A percentile compares a stretch with the other conserved stretches of the same genome.
Evolutionary conservation across 2,113 vertebrate genomes (phyloP).

Genomic region (Laticauda colubrina): DNA sequence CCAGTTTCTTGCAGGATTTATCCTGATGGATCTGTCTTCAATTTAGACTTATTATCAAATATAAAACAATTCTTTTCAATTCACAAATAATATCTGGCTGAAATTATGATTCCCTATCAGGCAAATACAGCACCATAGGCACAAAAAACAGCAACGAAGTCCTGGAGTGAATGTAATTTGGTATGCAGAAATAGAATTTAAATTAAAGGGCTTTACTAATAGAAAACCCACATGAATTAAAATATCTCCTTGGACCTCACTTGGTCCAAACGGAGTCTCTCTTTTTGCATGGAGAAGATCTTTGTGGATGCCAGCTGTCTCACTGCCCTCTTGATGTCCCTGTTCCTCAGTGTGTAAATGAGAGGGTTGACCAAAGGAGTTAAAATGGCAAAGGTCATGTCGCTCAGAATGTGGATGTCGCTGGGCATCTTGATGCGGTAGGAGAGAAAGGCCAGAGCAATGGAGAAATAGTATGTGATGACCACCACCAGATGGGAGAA

Average conservation of each 20-base stretch:
- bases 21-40: not conserved
- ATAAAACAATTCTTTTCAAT: not conserved
- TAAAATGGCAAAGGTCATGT: constrained; percentile 30
- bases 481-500: constrained; percentile 53
- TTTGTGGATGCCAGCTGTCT: constrained; percentile 5
- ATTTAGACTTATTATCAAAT: not conserved
- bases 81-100: not conserved
- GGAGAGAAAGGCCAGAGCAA: not conserved
- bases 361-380: constrained; percentile 45
- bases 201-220: not conserved
- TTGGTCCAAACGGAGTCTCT: not conserved
- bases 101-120: not conserved
- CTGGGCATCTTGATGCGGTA: constrained; percentile 22
- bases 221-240: not conserved
- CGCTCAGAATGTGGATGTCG: constrained; percentile 41
- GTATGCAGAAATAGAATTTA: not conserved
- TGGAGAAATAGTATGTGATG: constrained; percentile 43
- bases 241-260: not conserved
- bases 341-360: constrained; percentile 49
- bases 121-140: not conserved
- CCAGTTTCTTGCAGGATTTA: not conserved
- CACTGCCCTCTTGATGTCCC: constrained; percentile 50
- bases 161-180: not conserved
- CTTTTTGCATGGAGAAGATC: not conserved
- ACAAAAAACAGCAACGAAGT: too few relatives aligned